Base-by-base conservation (phyloP, 2,888 invertebrate genomes). In the Erebia epiphron region DNA sequence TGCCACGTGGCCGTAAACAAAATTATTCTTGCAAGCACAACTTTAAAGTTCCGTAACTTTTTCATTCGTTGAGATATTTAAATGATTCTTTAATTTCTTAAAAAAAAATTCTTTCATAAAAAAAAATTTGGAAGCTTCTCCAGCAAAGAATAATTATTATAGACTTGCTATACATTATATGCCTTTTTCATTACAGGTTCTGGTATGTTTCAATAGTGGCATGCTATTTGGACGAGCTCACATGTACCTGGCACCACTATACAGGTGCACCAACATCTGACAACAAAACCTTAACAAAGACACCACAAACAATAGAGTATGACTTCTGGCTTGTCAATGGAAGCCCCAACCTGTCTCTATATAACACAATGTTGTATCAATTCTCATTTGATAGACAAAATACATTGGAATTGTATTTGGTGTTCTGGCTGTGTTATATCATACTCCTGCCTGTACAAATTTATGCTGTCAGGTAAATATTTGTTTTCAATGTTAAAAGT, bases 251-350 rank as follows among this genome's bases (percentile, higher is more conserved):
- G 98, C 96, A 96, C 78, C 95, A 97, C 79, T 96, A 96, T 75
- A 83, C 79, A 13, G 92, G 92, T 49, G 87, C 86, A 49, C 87
- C 89, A 0, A 75, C 86, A 10, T 79, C 81, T 67, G 84, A 88
- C 74, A 90, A 91, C 76, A 88, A 86, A 75, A 86, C 86, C 2
- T 74, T 89, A 46, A 88, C 86, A 49, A 76, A 83, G 10, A 78
- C 76, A 21, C 94, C 95, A 50, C 92, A 92, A 75, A 85, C 77
- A 54, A 78, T 93, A 62, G 89, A 94, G 67, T 99, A 99, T 87
- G 98, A 99, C 86, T 96, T 99, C 77, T 98, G 98, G 97, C 94
- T 99, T 63, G 99, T 99, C 9, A 99, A 99, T 90, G 99, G 99
- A 41, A 97, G 98, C 89, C 99, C 99, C 0, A 97, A 97, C 84